Conservation (phyloP, 1,140 invertebrate species). For the Brachionus koreanus region DNA sequence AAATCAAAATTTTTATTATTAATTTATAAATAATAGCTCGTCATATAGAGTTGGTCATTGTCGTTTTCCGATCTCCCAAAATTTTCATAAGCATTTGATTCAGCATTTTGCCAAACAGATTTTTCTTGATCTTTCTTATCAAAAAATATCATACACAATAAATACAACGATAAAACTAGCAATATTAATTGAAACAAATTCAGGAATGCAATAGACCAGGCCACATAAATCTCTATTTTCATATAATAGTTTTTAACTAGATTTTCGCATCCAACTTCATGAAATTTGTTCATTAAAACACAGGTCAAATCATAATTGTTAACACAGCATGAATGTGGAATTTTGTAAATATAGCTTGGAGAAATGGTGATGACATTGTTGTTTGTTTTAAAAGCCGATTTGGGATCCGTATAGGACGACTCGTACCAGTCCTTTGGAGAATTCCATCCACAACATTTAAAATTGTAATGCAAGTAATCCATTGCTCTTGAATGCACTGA, state of each 20-base stretch:
- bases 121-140: constrained; percentile 11
- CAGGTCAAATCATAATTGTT: constrained; percentile 35
- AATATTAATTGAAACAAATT: constrained; percentile 42
- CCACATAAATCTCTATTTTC: constrained; percentile 34
- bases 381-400: background rate
- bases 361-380: constrained; percentile 27
- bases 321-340: constrained; percentile 37
- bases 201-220: constrained; percentile 33
- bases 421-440: constrained; percentile 27
- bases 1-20: background rate
- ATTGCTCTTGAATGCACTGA: constrained; percentile 16
- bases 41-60: constrained; percentile 33
- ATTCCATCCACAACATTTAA: constrained; percentile 40
- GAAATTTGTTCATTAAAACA: constrained; percentile 38
- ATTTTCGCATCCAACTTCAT: constrained; percentile 22
- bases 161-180: constrained; percentile 1
- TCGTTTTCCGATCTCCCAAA: background rate
- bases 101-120: background rate
- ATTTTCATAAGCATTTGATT: background rate
- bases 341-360: constrained; percentile 31
- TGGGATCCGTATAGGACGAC: constrained; percentile 13
- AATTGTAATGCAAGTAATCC: constrained; percentile 36
- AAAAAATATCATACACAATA: constrained; percentile 43
- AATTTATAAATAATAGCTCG: constrained; percentile 35
- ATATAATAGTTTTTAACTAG: constrained; percentile 10